Conservation (phyloP, 92 coral and sea anemone genomes). For the Palythoa grandis region DNA sequence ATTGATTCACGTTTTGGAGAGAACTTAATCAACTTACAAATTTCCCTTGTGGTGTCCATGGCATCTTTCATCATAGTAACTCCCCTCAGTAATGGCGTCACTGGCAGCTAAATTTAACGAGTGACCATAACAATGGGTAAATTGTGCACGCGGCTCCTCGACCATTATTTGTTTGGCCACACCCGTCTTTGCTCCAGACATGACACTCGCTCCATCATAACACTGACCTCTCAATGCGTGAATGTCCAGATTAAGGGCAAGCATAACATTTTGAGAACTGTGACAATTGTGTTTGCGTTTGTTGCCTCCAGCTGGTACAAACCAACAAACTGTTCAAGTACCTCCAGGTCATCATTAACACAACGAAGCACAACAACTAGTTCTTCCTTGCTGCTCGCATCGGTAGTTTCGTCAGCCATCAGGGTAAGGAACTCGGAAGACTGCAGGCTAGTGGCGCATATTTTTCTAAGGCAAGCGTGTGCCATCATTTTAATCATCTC, state of each 20-base stretch:
- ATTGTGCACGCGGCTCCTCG: constrained; percentile 19
- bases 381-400: constrained; percentile 36
- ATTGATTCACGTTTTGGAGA: constrained; percentile 16
- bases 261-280: constrained; percentile 29
- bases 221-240: constrained; percentile 6
- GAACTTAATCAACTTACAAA: constrained; percentile 12
- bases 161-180: constrained; percentile 39
- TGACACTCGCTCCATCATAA: constrained; percentile 31
- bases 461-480: constrained; percentile 14
- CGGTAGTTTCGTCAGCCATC: constrained; percentile 38
- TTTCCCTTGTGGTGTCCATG: constrained; percentile 41
- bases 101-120: constrained; percentile 21
- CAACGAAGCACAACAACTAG: constrained; percentile 28
- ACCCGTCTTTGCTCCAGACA: constrained; percentile 35
- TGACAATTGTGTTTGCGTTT: constrained; percentile 18
- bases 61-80: constrained; percentile 25
- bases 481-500: constrained; percentile 37
- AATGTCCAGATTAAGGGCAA: constrained; percentile 31
- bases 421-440: constrained; percentile 36
- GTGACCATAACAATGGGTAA: constrained; percentile 45
- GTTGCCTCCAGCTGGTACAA: constrained; percentile 22
- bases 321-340: constrained; percentile 35
- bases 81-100: background rate
- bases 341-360: constrained; percentile 27
- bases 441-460: constrained; percentile 12